These are phyloP conservation scores for Leptinotarsa lineolata DNA, from an alignment of 1,140 invertebrate genomes.

Conservation along the genomic window DNA sequence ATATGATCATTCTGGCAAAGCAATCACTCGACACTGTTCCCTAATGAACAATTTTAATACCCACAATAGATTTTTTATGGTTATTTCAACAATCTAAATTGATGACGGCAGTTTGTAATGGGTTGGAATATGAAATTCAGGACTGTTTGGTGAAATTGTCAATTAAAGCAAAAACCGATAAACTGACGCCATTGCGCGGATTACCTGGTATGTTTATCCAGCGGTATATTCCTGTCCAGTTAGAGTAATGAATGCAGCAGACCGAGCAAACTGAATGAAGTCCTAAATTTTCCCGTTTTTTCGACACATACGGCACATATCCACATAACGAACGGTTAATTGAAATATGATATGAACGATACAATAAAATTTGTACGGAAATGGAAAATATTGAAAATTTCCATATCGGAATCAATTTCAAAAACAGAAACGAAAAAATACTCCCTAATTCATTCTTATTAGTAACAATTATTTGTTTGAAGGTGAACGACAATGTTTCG, in stretches of 20 bases:
- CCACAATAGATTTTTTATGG: background rate
- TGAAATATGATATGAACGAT: too few species aligned
- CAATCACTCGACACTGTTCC: background rate
- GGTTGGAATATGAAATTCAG: background rate
- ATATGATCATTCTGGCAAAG: background rate
- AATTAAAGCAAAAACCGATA: conserved; percentile 1
- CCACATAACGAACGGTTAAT: too few species aligned
- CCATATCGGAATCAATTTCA: too few species aligned
- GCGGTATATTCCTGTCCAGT: background rate
- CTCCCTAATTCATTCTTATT: too few species aligned
- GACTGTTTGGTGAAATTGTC: background rate
- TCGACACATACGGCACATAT: too few species aligned
- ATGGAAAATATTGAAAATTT: too few species aligned
- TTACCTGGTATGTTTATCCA: background rate
- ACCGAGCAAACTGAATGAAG: background rate
- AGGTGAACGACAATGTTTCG: too few species aligned
- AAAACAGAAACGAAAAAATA: too few species aligned
- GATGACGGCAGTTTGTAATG: conserved; percentile 1
- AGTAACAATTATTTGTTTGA: too few species aligned
- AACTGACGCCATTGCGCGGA: background rate
- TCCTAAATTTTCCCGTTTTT: too few species aligned
- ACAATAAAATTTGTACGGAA: too few species aligned
- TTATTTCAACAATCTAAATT: background rate
- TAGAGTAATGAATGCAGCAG: background rate
- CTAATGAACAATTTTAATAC: too few species aligned